phyloP scores from a whole-genome alignment of 2,113 vertebrate genomes.

The Pedetes capensis region DNA sequence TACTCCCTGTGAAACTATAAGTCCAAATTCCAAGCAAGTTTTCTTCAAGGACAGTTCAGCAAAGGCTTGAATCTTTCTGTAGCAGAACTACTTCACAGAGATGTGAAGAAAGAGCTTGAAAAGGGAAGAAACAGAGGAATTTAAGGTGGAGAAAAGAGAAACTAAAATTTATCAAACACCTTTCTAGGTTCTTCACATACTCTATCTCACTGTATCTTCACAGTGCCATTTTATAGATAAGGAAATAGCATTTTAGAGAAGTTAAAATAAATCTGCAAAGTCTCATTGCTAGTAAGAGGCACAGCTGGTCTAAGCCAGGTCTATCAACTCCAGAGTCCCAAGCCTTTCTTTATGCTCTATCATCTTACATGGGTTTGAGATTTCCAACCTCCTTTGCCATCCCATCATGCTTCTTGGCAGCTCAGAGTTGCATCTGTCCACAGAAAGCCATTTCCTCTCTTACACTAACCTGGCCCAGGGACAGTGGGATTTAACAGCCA shows the following conservation, averaged over 20 bases:
- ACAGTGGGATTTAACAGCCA: not conserved
- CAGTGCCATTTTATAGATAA: not conserved
- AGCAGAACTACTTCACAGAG: not conserved
- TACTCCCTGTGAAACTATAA: slow-evolving; percentile 32
- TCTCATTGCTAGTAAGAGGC: not conserved
- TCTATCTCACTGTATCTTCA: not conserved
- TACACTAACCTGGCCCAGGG: not conserved
- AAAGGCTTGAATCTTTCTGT: slow-evolving; percentile 6
- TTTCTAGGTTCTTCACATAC: not conserved
- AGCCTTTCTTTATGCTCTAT: not conserved
- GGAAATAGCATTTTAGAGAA: not conserved
- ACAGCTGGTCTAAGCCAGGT: not conserved
- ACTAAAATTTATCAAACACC: not conserved
- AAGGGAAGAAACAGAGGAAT: not conserved
- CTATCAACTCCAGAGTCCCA: not conserved
- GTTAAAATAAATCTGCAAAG: not conserved
- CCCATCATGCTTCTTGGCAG: not conserved
- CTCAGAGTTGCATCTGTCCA: not conserved
- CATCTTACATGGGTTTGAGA: not conserved
- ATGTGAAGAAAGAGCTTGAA: not conserved
- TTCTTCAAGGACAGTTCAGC: not conserved
- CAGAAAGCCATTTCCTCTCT: slow-evolving; percentile 8
- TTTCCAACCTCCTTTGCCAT: not conserved
- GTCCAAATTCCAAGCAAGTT: slow-evolving; percentile 16
- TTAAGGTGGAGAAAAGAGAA: slow-evolving; percentile 21